Evolutionary conservation across 2,888 invertebrate genomes (phyloP), one percentile per base, ranked within the genome.

Genomic region (Steromphala cineraria): DNA sequence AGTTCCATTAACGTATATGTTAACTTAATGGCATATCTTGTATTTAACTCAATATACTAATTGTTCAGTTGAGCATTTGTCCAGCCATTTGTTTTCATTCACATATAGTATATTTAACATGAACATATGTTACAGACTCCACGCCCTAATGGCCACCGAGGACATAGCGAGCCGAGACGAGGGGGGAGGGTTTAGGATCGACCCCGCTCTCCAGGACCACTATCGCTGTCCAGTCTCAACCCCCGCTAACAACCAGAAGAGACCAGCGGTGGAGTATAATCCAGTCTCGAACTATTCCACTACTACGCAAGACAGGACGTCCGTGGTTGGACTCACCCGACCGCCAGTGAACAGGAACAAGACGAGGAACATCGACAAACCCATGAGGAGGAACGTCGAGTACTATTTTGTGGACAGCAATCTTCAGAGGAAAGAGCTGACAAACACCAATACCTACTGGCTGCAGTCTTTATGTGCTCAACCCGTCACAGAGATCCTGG

Each of bases 401-500:
- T 82, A 82, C n/a, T 82, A 82, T 52, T 82, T 79, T 62, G 82
- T 82, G 71, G 82, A 82, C 77, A 77, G 79, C 31, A 28, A 53
- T 17, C 75, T 75, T 31, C 75, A 79, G 55, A 8, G 24, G 15
- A 53, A 75, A 2, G 81, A 82, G 67, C 78, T 40, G 36, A 67
- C 80, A 3, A 53, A 75, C 13, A 79, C 53, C 19, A 81, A 82
- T 71, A 80, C 75, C n/a, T 81, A 62, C 75, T 85, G 85, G 85
- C 56, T 85, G 53, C 46, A 53, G 36, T 80, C 83, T 2, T 81
- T 85, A 17, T 83, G 83, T 31, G 67, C 85, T 21, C 83, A 83
- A 56, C 85, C 85, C 3, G 85, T 85, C 28, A 52, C 52, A 5
- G 85, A 85, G 75, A 85, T 85, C 31, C 74, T 85, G 28, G 79